phyloP scores from a whole-genome alignment of 2,797 vertebrate genomes.

The Arrhamphus sclerolepis region DNA sequence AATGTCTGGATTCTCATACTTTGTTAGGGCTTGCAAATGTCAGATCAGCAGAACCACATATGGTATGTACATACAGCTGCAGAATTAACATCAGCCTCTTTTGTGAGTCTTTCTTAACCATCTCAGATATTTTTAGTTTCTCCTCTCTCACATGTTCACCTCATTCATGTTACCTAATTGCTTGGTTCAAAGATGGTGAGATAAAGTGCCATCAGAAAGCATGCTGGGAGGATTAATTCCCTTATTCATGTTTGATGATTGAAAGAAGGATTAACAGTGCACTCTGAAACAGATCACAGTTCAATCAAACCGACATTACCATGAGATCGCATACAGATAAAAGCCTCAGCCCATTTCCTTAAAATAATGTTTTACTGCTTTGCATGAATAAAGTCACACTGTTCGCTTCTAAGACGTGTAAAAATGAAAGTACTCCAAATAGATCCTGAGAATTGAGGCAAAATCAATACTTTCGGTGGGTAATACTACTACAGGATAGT shows the following conservation, averaged over 20 bases:
- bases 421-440: too few species aligned
- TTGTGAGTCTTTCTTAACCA: not conserved
- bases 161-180: not conserved
- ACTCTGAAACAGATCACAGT: constrained; percentile 30
- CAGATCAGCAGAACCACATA: not conserved
- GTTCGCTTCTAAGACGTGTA: not conserved
- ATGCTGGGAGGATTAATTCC: constrained; percentile 9
- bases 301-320: constrained; percentile 1
- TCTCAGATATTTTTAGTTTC: constrained; percentile 4
- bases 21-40: not conserved
- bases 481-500: too few species aligned
- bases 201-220: constrained; percentile 6
- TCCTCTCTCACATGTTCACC: constrained; percentile 3
- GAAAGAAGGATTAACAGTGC: constrained; percentile 20
- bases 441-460: too few species aligned
- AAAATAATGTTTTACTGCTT: not conserved
- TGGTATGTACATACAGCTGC: not conserved
- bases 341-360: not conserved
- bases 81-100: not conserved
- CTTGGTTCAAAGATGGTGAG: constrained; percentile 2
- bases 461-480: too few species aligned
- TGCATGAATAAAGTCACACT: not conserved
- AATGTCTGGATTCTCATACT: not conserved
- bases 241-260: constrained; percentile 19
- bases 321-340: constrained; percentile 32